phyloP scores from a whole-genome alignment of 2,797 vertebrate genomes.

The Hypotaenidia okinawae region DNA sequence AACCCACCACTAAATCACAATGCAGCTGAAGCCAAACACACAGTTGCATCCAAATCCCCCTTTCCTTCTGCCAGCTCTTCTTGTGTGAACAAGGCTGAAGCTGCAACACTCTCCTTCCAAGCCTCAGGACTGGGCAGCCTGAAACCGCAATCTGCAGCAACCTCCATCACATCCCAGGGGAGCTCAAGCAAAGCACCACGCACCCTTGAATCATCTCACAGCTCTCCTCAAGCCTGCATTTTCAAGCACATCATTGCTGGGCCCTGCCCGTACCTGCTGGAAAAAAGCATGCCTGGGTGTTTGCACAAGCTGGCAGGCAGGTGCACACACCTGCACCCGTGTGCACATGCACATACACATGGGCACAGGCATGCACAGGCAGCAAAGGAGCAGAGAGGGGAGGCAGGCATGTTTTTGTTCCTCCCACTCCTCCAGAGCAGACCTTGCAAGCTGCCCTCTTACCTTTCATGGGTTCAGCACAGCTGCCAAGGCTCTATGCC shows the following conservation, averaged over 20 bases:
- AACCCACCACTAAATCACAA: not conserved
- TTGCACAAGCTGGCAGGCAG: fast-evolving
- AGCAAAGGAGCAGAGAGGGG: fast-evolving
- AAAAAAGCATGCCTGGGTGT: fast-evolving
- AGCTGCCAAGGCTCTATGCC: conserved; percentile 25
- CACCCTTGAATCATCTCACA: not conserved
- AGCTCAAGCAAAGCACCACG: not conserved
- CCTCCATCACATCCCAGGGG: fast-evolving
- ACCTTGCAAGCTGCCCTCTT: conserved; percentile 25
- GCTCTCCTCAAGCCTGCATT: fast-evolving
- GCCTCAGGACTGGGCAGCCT: not conserved
- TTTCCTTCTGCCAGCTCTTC: not conserved
- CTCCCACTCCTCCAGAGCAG: not conserved
- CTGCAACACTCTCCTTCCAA: not conserved
- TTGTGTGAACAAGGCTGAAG: not conserved
- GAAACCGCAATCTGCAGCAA: fast-evolving
- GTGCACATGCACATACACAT: not conserved
- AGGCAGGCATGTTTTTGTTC: not conserved
- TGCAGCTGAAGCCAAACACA: not conserved
- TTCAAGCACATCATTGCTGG: not conserved
- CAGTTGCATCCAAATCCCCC: not conserved
- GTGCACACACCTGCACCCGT: fast-evolving
- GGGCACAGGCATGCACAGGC: fast-evolving
- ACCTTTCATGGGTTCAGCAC: not conserved
- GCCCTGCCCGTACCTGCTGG: not conserved